phyloP scores from a whole-genome alignment of 2,888 invertebrate genomes.

The Malthinus flaveolus region DNA sequence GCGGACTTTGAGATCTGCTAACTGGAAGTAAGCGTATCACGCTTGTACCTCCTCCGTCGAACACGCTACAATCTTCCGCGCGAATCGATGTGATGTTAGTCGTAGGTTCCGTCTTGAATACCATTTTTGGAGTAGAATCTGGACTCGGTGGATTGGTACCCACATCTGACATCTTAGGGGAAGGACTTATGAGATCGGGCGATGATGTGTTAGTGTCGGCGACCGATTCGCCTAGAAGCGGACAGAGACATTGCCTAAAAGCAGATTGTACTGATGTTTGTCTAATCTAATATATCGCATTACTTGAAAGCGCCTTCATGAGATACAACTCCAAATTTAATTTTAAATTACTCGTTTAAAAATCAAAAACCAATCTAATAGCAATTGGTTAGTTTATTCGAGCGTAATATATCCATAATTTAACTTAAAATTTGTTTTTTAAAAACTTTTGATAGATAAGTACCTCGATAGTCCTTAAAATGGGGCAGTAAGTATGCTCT shows the following conservation, averaged over 20 bases:
- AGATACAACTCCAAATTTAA: background rate
- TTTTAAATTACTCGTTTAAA: background rate
- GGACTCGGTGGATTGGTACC: conserved; percentile 62
- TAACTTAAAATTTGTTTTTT: too few species aligned
- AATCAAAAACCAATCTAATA: background rate
- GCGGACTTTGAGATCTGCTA: conserved; percentile 51
- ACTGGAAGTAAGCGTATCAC: conserved; percentile 49
- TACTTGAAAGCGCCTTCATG: conserved; percentile 15
- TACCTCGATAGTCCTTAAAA: too few species aligned
- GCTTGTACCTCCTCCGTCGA: conserved; percentile 55
- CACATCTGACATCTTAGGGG: conserved; percentile 76
- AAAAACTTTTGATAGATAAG: too few species aligned
- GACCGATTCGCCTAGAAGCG: conserved; percentile 81
- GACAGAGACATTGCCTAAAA: conserved; percentile 52
- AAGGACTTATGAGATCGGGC: conserved; percentile 82
- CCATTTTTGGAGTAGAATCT: conserved; percentile 62
- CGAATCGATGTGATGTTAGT: conserved; percentile 56
- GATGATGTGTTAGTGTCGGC: conserved; percentile 93
- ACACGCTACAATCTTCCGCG: conserved; percentile 59
- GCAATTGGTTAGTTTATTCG: background rate
- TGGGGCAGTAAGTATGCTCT: too few species aligned
- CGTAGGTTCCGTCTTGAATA: conserved; percentile 56
- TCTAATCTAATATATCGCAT: conserved; percentile 42
- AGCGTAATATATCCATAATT: background rate
- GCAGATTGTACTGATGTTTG: conserved; percentile 48